Conservation (phyloP, 2,888 invertebrate genomes). For the Cryptocephalus moraei region DNA sequence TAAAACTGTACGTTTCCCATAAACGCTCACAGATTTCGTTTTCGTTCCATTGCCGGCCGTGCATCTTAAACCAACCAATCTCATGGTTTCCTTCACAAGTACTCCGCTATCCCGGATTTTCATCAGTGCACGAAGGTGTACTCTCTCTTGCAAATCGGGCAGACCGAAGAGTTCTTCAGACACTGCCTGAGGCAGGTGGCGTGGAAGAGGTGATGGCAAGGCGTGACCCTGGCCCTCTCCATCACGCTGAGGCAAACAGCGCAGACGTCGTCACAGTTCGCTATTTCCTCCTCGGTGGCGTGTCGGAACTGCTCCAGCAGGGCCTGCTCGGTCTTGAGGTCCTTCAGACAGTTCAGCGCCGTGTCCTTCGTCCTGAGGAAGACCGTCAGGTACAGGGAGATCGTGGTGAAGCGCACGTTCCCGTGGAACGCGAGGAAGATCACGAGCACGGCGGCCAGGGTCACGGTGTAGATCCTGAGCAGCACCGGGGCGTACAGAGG, state of each 20-base stretch:
- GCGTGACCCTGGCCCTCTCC: constrained; percentile 63
- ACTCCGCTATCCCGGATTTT: neutral
- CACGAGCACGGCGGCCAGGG: constrained; percentile 46
- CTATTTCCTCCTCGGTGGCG: constrained; percentile 56
- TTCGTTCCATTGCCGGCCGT: too few relatives aligned
- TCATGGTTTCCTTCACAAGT: neutral
- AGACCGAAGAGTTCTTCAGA: constrained; percentile 56
- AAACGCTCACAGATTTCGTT: too few relatives aligned
- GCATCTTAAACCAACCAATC: too few relatives aligned
- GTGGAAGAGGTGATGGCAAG: constrained; percentile 72
- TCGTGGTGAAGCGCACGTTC: constrained; percentile 47
- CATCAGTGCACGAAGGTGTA: constrained; percentile 35
- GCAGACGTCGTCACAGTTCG: constrained; percentile 64
- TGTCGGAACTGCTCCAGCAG: constrained; percentile 52
- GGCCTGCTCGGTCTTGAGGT: constrained; percentile 49
- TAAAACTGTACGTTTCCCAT: too few relatives aligned
- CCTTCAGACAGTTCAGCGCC: constrained; percentile 43
- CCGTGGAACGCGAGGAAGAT: constrained; percentile 45
- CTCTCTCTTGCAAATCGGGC: constrained; percentile 66
- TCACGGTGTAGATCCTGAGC: constrained; percentile 48
- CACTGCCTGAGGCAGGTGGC: constrained; percentile 66
- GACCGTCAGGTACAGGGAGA: constrained; percentile 55
- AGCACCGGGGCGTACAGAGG: constrained; percentile 57
- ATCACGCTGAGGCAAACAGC: constrained; percentile 65
- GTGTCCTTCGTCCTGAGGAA: constrained; percentile 56